Evolutionary conservation across 1,140 invertebrate genomes (phyloP), one percentile per base, ranked within the genome.

Genomic region (Heliothis virescens): DNA sequence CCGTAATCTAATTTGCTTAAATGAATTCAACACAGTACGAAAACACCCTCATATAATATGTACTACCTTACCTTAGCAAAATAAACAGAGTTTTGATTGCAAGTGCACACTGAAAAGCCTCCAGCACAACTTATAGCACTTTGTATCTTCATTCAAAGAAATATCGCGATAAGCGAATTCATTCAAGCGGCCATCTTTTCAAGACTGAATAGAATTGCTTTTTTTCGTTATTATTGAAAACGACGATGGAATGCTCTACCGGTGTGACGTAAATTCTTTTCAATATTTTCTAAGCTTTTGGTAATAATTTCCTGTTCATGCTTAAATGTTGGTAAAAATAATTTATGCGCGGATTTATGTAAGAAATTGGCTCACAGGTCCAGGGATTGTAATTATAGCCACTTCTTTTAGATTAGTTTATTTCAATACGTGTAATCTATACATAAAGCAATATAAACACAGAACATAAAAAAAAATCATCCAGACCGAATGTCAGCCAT

Each of bases 141-240:
- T 72, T 72, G 29, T 72, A 57, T 72, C 52, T 72, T 18, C 67
- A 71, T 72, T 72, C 52, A 72, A 72, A 72, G 69, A 57, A 57
- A 72, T 71, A 71, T 72, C 69, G 69, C 69, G 69, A 72, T 72
- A 72, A 72, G 53, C 69, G 69, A 41, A 57, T 16, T 72, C 69
- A 57, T 72, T 72, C 69, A 57, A 34, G 52, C 69, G 69, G 15
- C 29, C 69, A 26, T 72, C 69, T 72, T 72, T 72, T 72, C 69
- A 72, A 53, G 9, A 57, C n/a, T 34, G 16, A 16, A 72, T 52
- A 57, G 52, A 72, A 72, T 72, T 72, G 52, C 52, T 71, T 67
- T 72, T 72, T 72, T 34, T 57, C 41, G 26, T 72, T 72, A 55
- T 34, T 72, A 72, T 72, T 72, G 69, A 72, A 72, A 57, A 71